Conservation (phyloP, 1,140 invertebrate genomes). For the Diabrotica undecimpunctata region DNA sequence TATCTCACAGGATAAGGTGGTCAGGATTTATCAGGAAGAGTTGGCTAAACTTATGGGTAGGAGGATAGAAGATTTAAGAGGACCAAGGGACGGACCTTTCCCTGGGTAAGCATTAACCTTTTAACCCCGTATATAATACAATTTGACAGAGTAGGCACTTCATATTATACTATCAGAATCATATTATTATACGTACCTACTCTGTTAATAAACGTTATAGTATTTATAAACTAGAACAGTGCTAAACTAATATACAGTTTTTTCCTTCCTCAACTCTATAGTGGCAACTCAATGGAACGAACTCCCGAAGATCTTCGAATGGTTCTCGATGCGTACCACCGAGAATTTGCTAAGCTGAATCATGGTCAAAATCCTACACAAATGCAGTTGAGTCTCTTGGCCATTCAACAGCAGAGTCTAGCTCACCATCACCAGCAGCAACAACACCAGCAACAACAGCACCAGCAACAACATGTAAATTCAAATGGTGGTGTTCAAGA, state of each 20-base stretch:
- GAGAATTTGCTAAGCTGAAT: slow-evolving; percentile 84
- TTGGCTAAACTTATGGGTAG: slow-evolving; percentile 86
- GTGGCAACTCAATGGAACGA: slow-evolving; percentile 63
- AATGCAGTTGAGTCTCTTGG: slow-evolving; percentile 61
- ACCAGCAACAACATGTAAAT: slow-evolving; percentile 51
- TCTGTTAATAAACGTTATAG: neutral
- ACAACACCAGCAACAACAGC: slow-evolving; percentile 54
- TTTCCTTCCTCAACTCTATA: slow-evolving; percentile 77
- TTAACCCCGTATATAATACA: too few relatives aligned
- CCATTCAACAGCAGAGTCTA: slow-evolving; percentile 70
- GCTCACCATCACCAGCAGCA: slow-evolving; percentile 54
- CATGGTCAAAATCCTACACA: slow-evolving; percentile 56
- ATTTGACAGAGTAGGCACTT: too few relatives aligned
- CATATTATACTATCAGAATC: too few relatives aligned
- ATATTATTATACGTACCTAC: neutral
- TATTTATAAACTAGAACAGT: slow-evolving; percentile 55
- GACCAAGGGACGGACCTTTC: slow-evolving; percentile 65
- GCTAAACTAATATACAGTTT: slow-evolving; percentile 65
- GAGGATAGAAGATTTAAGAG: slow-evolving; percentile 66
- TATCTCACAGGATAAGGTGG: slow-evolving; percentile 95
- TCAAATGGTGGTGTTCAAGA: slow-evolving; percentile 74
- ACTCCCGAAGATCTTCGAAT: slow-evolving; percentile 83
- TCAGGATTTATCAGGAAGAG: slow-evolving; percentile 95
- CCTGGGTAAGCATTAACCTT: slow-evolving; percentile 53
- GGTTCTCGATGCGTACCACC: slow-evolving; percentile 86